Percentiles rank a stretch among this genome's conserved stretches.
phyloP scores from a whole-genome alignment of 92 coral and sea anemone genomes.

The Zoanthus sansibaricus region DNA sequence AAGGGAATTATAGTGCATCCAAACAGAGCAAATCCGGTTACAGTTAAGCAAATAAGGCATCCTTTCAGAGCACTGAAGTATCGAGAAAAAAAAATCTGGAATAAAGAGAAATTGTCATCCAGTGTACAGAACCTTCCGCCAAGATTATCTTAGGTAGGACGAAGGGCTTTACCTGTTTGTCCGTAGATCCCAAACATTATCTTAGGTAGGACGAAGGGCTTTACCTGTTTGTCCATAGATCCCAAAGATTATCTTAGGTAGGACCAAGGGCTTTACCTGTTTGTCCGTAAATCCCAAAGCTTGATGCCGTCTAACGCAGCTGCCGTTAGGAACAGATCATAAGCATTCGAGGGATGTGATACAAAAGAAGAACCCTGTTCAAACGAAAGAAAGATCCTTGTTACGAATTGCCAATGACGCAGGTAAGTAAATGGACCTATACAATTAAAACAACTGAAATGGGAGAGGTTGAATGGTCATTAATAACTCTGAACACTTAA shows the following conservation, averaged over 20 bases:
- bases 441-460: too few species aligned
- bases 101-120: not conserved
- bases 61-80: too few species aligned
- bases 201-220: too few species aligned
- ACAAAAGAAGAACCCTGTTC: conserved; percentile 86
- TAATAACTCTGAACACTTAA: too few species aligned
- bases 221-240: conserved; percentile 88
- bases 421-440: not conserved
- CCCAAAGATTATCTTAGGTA: conserved; percentile 67
- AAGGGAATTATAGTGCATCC: too few species aligned
- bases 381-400: not conserved
- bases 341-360: conserved; percentile 89
- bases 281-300: conserved; percentile 96
- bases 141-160: too few species aligned
- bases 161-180: too few species aligned
- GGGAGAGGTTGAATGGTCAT: too few species aligned
- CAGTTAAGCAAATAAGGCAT: too few species aligned
- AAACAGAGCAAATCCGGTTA: too few species aligned
- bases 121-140: not conserved
- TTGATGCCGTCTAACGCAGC: conserved; percentile 95
- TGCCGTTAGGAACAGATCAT: conserved; percentile 91
- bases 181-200: too few species aligned
- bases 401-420: not conserved
- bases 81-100: too few species aligned
- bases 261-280: conserved; percentile 46